A percentile compares a stretch with the other conserved stretches of the same genome.
Conservation (phyloP, 2,797 vertebrate genomes). For the Hoplostethus atlanticus region DNA sequence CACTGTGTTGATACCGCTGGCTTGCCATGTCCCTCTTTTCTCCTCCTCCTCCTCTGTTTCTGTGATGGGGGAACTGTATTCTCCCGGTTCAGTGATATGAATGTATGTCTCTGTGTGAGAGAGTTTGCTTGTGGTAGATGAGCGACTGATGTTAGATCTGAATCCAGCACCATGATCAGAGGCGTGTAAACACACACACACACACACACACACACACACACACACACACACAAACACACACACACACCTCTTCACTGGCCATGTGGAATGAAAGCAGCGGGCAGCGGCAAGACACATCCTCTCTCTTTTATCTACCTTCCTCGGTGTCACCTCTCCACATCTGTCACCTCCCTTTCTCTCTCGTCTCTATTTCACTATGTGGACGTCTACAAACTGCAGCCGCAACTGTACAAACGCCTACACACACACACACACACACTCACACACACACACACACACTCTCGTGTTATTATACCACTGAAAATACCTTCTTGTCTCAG, state of each 20-base stretch:
- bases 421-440: neutral
- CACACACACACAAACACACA: neutral
- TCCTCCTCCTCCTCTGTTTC: conserved; percentile 14
- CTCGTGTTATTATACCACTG: conserved; percentile 38
- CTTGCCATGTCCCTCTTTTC: conserved; percentile 18
- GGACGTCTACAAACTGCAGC: conserved; percentile 29
- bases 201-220: neutral
- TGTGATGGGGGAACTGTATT: conserved; percentile 30
- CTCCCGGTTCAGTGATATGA: conserved; percentile 16
- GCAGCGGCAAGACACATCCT: conserved; percentile 9
- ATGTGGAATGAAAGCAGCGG: conserved; percentile 44
- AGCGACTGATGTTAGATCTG: conserved; percentile 13
- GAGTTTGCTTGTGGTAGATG: neutral
- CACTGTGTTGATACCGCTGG: conserved; percentile 63
- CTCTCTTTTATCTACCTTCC: conserved; percentile 11
- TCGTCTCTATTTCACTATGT: conserved; percentile 31
- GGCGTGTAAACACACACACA: neutral
- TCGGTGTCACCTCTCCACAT: conserved; percentile 3
- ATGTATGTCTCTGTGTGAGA: neutral
- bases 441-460: neutral
- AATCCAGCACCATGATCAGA: conserved; percentile 18
- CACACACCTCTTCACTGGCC: conserved; percentile 31
- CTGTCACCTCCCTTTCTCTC: conserved; percentile 3
- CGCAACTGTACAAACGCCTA: conserved; percentile 20
- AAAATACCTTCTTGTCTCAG: conserved; percentile 61